These are phyloP conservation scores for Mormyrus hasselquistii DNA, from an alignment of 2,797 vertebrate species.

Conservation along the genomic window DNA sequence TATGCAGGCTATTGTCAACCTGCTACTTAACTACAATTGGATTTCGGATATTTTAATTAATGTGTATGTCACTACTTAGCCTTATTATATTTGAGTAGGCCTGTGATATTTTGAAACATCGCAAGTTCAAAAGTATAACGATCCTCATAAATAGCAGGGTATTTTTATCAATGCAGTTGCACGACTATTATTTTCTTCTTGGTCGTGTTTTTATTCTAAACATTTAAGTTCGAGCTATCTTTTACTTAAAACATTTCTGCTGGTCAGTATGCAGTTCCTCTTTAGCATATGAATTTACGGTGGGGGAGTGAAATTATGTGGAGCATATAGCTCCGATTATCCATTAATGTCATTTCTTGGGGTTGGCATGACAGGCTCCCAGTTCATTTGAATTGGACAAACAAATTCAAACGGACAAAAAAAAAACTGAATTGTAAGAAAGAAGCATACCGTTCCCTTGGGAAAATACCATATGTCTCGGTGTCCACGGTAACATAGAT, in stretches of 20 bases:
- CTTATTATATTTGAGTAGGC: not conserved
- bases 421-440: slow-evolving; percentile 39
- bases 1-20: not conserved
- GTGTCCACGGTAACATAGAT: slow-evolving; percentile 32
- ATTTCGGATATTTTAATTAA: not conserved
- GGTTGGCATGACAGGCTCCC: not conserved
- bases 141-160: not conserved
- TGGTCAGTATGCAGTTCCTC: not conserved
- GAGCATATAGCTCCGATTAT: not conserved
- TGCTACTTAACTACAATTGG: not conserved
- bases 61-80: not conserved
- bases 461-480: slow-evolving; percentile 34
- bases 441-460: slow-evolving; percentile 37
- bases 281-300: not conserved
- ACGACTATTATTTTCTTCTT: not conserved
- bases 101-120: not conserved
- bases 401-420: not conserved
- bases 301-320: not conserved
- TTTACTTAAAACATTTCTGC: not conserved
- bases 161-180: not conserved
- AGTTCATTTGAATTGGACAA: not conserved
- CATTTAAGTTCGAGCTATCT: not conserved
- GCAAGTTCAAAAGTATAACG: not conserved
- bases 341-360: not conserved
- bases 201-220: not conserved